phyloP scores from a whole-genome alignment of 2,888 invertebrate species.

The Hemaris fuciformis region DNA sequence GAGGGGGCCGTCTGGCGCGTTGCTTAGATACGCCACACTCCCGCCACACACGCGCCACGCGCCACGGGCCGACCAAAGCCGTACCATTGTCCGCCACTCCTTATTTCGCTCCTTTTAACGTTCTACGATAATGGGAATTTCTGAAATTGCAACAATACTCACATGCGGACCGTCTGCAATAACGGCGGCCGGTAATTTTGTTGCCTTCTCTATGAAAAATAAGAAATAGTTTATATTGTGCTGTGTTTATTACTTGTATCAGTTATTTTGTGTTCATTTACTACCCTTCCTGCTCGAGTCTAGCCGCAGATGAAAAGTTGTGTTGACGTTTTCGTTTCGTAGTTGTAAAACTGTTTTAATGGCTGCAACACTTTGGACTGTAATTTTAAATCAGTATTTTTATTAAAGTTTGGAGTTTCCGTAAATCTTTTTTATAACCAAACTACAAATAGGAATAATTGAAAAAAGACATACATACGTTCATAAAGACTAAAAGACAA shows the following conservation, averaged over 20 bases:
- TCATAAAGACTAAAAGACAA: no score
- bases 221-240: not conserved
- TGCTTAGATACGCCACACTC: constrained; percentile 42
- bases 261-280: not conserved
- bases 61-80: constrained; percentile 19
- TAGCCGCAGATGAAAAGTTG: not conserved
- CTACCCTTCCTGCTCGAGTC: not conserved
- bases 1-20: constrained; percentile 24
- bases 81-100: constrained; percentile 65
- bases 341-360: not conserved
- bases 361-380: not conserved
- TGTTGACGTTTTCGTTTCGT: not conserved
- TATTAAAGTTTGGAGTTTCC: not conserved
- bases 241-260: not conserved
- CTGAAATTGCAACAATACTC: constrained; percentile 78
- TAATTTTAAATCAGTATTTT: not conserved
- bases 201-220: constrained; percentile 44
- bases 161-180: constrained; percentile 62
- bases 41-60: constrained; percentile 21
- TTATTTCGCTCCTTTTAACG: constrained; percentile 71
- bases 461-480: no score
- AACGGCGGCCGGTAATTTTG: constrained; percentile 56
- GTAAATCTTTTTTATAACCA: no score
- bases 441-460: no score
- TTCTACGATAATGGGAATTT: constrained; percentile 76